phyloP scores from a whole-genome alignment of 2,113 vertebrate genomes.

The Gila orcuttii region DNA sequence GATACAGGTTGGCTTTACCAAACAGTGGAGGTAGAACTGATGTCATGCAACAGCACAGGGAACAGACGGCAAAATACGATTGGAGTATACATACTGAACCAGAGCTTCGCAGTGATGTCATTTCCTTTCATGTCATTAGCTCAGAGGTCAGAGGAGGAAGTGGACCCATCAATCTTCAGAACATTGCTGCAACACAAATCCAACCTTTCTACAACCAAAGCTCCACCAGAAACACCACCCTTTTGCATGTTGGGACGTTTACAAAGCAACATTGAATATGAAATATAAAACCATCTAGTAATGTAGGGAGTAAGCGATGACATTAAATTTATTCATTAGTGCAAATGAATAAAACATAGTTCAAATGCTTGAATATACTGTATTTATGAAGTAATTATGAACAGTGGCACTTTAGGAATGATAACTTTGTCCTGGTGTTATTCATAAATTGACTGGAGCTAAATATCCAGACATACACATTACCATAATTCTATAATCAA shows the following conservation, averaged over 20 bases:
- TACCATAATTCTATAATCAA: background rate
- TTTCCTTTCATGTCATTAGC: slow-evolving; percentile 74
- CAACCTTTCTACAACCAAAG: slow-evolving; percentile 45
- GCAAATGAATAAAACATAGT: background rate
- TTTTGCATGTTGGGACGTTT: slow-evolving; percentile 13
- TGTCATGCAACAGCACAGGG: slow-evolving; percentile 81
- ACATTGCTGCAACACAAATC: slow-evolving; percentile 59
- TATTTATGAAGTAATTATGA: background rate
- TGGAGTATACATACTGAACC: slow-evolving; percentile 80
- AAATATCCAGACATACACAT: background rate
- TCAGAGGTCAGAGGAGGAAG: slow-evolving; percentile 73
- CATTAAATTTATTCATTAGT: background rate
- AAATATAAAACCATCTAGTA: background rate
- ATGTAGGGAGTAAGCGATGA: background rate
- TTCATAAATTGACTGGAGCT: background rate
- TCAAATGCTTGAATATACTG: background rate
- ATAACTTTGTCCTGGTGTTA: background rate
- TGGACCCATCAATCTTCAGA: slow-evolving; percentile 69
- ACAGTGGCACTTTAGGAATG: background rate
- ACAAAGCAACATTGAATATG: slow-evolving; percentile 9
- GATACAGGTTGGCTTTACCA: slow-evolving; percentile 35
- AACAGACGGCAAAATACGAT: slow-evolving; percentile 67
- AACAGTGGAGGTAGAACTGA: slow-evolving; percentile 58
- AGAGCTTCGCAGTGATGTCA: slow-evolving; percentile 72
- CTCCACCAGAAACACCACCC: background rate